A percentile compares a stretch with the other conserved stretches of the same genome.
Evolutionary conservation across 2,888 invertebrate genomes (phyloP).

Genomic region (Leptarthrus brevirostris): DNA sequence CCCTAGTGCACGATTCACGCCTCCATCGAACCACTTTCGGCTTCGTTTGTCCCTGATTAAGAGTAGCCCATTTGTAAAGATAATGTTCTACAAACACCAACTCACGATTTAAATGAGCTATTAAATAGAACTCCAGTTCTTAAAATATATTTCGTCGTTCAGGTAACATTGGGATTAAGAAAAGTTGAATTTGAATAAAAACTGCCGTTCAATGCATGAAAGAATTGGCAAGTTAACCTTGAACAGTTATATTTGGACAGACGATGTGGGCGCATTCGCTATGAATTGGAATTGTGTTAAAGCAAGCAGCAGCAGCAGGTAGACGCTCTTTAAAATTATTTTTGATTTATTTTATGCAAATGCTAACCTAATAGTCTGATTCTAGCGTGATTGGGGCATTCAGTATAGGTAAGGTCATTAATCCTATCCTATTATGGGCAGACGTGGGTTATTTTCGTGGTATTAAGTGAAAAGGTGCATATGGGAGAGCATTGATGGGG

Average conservation of each 20-base stretch:
- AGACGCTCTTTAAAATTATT: background rate
- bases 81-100: too few relatives aligned
- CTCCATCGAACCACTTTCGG: background rate
- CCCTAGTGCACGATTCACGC: too few relatives aligned
- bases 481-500: background rate
- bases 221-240: constrained; percentile 27
- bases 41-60: background rate
- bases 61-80: too few relatives aligned
- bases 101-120: too few relatives aligned
- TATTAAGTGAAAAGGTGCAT: background rate
- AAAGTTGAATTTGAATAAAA: background rate
- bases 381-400: background rate
- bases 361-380: background rate
- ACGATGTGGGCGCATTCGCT: constrained; percentile 1
- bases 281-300: constrained; percentile 13
- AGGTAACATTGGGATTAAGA: background rate
- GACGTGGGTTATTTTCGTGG: background rate
- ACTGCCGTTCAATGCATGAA: background rate
- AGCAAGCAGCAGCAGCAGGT: background rate
- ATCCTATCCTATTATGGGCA: background rate
- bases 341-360: constrained; percentile 26
- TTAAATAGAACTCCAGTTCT: too few relatives aligned
- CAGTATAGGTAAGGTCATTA: background rate
- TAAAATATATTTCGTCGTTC: too few relatives aligned
- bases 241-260: constrained; percentile 10